These are phyloP conservation scores for Luperina testacea DNA, from an alignment of 2,888 invertebrate species.

Conservation along the genomic window DNA sequence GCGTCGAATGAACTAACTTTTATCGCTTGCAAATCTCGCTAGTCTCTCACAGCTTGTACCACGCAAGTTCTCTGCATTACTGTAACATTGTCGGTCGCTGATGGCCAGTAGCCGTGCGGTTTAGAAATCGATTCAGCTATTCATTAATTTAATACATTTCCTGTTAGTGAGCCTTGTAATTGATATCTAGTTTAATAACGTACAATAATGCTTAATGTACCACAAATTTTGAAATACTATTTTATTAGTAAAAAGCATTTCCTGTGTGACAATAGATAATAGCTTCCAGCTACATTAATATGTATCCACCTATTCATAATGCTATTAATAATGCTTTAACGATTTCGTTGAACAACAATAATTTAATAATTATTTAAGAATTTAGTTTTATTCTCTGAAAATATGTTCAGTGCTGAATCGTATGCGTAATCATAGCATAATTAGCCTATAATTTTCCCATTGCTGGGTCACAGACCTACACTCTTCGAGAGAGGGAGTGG, in stretches of 20 bases:
- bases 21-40: background rate
- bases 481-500: too few species aligned
- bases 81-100: slow-evolving; percentile 76
- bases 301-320: background rate
- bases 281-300: background rate
- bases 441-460: too few species aligned
- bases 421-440: too few species aligned
- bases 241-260: slow-evolving; percentile 38
- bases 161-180: slow-evolving; percentile 77
- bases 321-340: background rate
- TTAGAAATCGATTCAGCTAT: slow-evolving; percentile 81
- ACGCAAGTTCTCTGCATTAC: slow-evolving; percentile 73
- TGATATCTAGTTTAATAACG: slow-evolving; percentile 74
- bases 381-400: background rate
- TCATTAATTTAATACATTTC: slow-evolving; percentile 82
- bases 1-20: too few species aligned
- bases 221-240: slow-evolving; percentile 50
- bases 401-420: background rate
- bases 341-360: background rate
- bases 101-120: slow-evolving; percentile 82
- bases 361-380: background rate
- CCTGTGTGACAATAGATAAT: slow-evolving; percentile 22
- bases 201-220: slow-evolving; percentile 54
- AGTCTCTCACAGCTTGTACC: slow-evolving; percentile 60
- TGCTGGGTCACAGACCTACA: too few species aligned